Evolutionary conservation across 2,888 invertebrate species (phyloP), one percentile per base, ranked within the genome.

Genomic region (Tetanocera ferruginea): DNA sequence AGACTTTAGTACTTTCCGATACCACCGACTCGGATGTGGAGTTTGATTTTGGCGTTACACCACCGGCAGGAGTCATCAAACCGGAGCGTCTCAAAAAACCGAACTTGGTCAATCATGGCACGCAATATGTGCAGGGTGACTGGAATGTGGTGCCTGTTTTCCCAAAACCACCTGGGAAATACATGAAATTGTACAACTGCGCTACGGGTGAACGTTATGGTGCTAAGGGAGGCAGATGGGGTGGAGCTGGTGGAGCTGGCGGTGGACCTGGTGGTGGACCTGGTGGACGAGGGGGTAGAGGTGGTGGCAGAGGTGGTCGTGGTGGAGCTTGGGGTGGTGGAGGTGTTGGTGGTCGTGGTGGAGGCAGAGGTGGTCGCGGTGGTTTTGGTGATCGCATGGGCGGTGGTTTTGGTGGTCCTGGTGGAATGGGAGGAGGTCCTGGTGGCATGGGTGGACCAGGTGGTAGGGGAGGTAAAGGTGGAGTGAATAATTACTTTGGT

Each of bases 21-120:
- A 88, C 89, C 9, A 85, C 86, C 11, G 89, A 89, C 25, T 89
- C 87, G 28, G 93, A 93, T 79, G 92, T 92, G 1, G 94, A 94
- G 77, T 91, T 93, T 88, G 94, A 94, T 83, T 93, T 94, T 57
- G 94, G 94, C 79, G 94, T 94, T 74, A 94, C 94, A 0, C 94
- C 94, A 0, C 94, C 94, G 0, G 94, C 93, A 60, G 94, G 93
- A 0, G 91, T 94, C 55, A 93, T 94, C 72, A 93, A 92, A 81
- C 91, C 93, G 1, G 90, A 92, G 77, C 90, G 92, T 11, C 90
- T 91, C 71, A 88, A 90, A 3, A 89, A 88, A 78, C 89, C 89
- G 0, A 91, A 91, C 81, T 88, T 92, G 2, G 83, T 83, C 3
- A 92, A 93, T 80, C 91, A 91, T 0, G 93, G 93, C 76, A 93